Percentiles rank a stretch among this genome's conserved stretches.
phyloP scores from a whole-genome alignment of 2,113 vertebrate genomes.

The Cricetomys ansorgei region DNA sequence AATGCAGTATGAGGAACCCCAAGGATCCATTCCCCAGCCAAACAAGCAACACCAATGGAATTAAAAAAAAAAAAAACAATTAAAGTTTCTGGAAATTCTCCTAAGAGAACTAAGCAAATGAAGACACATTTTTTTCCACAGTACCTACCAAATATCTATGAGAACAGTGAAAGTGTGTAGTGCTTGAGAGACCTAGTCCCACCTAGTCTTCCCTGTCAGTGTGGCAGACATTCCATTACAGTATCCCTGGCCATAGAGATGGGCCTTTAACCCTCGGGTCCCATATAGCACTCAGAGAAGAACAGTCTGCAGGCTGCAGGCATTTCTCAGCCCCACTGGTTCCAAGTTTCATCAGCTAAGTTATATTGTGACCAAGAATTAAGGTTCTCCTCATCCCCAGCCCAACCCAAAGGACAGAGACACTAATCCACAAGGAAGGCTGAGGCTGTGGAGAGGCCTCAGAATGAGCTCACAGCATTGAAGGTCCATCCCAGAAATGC shows the following conservation, averaged over 20 bases:
- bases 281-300: background rate
- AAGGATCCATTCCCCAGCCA: background rate
- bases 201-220: too few species aligned
- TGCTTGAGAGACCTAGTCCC: too few species aligned
- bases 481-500: background rate
- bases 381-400: background rate
- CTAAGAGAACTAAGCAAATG: background rate
- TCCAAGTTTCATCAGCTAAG: background rate
- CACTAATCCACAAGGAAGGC: background rate
- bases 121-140: background rate
- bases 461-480: background rate
- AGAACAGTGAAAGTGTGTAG: background rate
- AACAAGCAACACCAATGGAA: background rate
- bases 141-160: background rate
- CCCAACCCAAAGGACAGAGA: background rate
- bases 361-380: too few species aligned
- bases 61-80: background rate
- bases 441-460: too few species aligned
- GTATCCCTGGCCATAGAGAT: background rate
- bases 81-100: background rate
- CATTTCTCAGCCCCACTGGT: too few species aligned
- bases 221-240: accelerated
- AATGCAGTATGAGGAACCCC: background rate
- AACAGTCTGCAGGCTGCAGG: background rate
- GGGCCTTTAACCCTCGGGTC: accelerated